Evolutionary conservation across 2,113 vertebrate genomes (phyloP), one percentile per base, ranked within the genome.

Genomic region (Odocoileus virginianus): DNA sequence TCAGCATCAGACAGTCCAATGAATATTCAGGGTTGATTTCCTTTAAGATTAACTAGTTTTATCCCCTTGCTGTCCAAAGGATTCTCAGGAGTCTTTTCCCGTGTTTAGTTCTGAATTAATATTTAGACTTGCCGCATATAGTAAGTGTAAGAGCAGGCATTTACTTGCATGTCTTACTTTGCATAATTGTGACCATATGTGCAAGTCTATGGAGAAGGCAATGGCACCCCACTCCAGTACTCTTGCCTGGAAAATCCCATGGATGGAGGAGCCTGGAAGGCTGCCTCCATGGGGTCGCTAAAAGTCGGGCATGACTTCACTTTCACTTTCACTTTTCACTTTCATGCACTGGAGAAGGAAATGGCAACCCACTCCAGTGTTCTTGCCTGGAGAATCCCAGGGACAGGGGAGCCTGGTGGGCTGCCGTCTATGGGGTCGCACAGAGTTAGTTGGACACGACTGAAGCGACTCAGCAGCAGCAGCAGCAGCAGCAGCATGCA

Each of bases 361-460:
- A 50, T 50, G 50, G 50, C 50, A 50, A 3, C 13, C 50, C 50
- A 50, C 50, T 50, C 50, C 50, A 50, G 50, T 50, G 1, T 3
- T 47, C 47, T 47, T 47, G 47, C 47, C 47, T 47, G 47, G 47
- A 47, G 11, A 47, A 47, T 47, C 47, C 47, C 47, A 47, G 11
- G 47, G 47, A 47, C 0, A 0, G 47, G 11, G 47, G 47, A 47
- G 47, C 47, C 47, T 50, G 50, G 50, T 50, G 14, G 50, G 50
- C 50, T 50, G 12, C 50, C 50, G 14, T 50, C 50, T 15, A 14
- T 50, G 50, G 50, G 50, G 50, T 50, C 50, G 0, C 50, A 50
- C 50, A 50, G 50, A 50, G 50, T 1, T 0, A 50, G 50, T 1
- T 0, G 1, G 50, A 50, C 14, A 50, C 50, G 1, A 50, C 50